phyloP scores from a whole-genome alignment of 2,113 vertebrate genomes.

The Thryonomys swinderianus region DNA sequence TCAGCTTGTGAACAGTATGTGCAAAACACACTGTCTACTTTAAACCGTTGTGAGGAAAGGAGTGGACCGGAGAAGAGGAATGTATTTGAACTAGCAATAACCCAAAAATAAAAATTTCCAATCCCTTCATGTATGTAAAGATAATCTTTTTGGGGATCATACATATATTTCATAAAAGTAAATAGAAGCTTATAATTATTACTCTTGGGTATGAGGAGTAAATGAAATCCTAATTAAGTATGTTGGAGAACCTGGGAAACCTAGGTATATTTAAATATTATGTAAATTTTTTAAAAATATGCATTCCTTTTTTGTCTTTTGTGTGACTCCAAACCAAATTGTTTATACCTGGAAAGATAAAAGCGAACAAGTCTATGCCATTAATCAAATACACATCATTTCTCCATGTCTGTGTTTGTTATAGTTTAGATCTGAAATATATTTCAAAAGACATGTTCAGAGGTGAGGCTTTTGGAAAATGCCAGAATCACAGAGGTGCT shows the following conservation, averaged over 20 bases:
- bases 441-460: not conserved
- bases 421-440: not conserved
- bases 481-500: not conserved
- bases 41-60: slow-evolving; percentile 36
- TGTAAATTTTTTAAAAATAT: not conserved
- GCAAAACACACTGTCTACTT: slow-evolving; percentile 7
- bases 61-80: not conserved
- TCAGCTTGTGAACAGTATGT: slow-evolving; percentile 45
- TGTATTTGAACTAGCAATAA: slow-evolving; percentile 12
- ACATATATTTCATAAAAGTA: slow-evolving; percentile 12
- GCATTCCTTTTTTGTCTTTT: slow-evolving; percentile 10
- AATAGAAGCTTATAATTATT: not conserved
- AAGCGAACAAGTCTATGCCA: not conserved
- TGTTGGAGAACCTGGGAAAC: not conserved
- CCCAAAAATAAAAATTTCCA: not conserved
- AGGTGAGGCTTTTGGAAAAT: not conserved
- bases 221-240: not conserved
- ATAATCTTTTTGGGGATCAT: not conserved
- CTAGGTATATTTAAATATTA: not conserved
- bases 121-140: not conserved
- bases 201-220: not conserved
- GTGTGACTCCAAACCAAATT: not conserved
- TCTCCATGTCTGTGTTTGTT: not conserved
- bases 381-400: slow-evolving; percentile 23
- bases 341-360: not conserved